Evolutionary conservation across 2,797 vertebrate species (phyloP).

Genomic region (Tangara arthus): DNA sequence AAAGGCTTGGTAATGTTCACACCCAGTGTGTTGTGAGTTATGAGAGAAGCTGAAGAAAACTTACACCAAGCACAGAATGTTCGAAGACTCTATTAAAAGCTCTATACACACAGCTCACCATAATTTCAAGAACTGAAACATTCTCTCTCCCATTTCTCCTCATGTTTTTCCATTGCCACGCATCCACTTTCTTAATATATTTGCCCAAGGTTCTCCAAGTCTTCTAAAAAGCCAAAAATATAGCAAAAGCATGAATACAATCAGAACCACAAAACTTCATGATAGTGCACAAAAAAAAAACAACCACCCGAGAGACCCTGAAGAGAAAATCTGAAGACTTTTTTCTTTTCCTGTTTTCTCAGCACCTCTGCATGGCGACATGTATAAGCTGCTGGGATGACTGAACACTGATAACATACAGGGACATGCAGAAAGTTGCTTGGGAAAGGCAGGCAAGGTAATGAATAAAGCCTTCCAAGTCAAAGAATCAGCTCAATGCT

Average conservation of each 20-base stretch:
- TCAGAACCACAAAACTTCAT: neutral
- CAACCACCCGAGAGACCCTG: neutral
- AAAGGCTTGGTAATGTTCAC: slow-evolving; percentile 37
- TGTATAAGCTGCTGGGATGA: neutral
- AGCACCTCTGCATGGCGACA: neutral
- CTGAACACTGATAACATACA: neutral
- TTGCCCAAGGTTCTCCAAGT: neutral
- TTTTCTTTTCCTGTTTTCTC: neutral
- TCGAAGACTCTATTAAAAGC: neutral
- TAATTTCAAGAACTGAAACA: slow-evolving; percentile 11
- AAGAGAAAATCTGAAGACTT: neutral
- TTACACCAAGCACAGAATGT: neutral
- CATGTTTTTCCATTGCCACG: neutral
- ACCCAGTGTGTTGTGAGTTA: slow-evolving; percentile 9
- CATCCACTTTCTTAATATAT: slow-evolving; percentile 7
- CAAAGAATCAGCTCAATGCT: slow-evolving; percentile 2
- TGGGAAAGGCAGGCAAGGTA: neutral
- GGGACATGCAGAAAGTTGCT: neutral
- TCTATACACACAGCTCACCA: neutral
- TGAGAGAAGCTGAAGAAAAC: slow-evolving; percentile 47
- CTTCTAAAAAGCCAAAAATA: slow-evolving; percentile 1
- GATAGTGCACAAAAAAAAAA: neutral
- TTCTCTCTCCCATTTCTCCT: slow-evolving; percentile 2
- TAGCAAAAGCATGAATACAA: neutral
- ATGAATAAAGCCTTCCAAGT: neutral